Evolutionary conservation across 1,140 invertebrate genomes (phyloP), one percentile per base, ranked within the genome.

Genomic region (Apis cerana): DNA sequence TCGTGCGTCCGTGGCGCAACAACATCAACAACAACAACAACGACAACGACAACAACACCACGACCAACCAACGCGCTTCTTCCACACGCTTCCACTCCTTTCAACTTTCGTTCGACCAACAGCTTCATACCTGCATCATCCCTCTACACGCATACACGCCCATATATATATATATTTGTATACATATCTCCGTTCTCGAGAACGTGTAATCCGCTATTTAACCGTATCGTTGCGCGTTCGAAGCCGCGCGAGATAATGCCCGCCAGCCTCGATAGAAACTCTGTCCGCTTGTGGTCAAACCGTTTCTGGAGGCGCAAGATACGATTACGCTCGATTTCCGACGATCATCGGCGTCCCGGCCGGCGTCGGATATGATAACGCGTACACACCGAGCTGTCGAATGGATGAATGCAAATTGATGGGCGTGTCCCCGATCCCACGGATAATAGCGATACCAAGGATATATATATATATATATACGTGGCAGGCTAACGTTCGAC

Each of bases 391-490:
- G 65, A 65, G 59, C 59, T 72, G 62, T 76, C 81, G 72, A 84
- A 87, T 87, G 84, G 86, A 86, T 43, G 33, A 80, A 88, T 84
- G 86, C 77, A 88, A 88, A 88, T 88, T 80, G 86, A 86, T 88
- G 87, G 87, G 87, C 83, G 87, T 87, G 85, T 65, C 74, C 59
- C 62, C 17, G 62, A 71, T 78, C 69, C 77, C 77, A 43, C 50
- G 74, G 75, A 64, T 88, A 88, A 88, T 87, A 75, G 77, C 52
- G 84, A 83, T 86, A 80, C 67, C 9, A 2, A 7, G 67, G 43
- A 21, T 43, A 43, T 43, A 61, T 61, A 23, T 54, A n/a, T n/a
- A 21, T 43, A 43, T 43, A 61, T 61, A 23, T 54, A n/a, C 33
- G 62, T 64, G 23, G 65, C 27, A 4, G n/a, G 54, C n/a, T 23